Base-by-base conservation (phyloP, 2,797 vertebrate species). In the Falco biarmicus region DNA sequence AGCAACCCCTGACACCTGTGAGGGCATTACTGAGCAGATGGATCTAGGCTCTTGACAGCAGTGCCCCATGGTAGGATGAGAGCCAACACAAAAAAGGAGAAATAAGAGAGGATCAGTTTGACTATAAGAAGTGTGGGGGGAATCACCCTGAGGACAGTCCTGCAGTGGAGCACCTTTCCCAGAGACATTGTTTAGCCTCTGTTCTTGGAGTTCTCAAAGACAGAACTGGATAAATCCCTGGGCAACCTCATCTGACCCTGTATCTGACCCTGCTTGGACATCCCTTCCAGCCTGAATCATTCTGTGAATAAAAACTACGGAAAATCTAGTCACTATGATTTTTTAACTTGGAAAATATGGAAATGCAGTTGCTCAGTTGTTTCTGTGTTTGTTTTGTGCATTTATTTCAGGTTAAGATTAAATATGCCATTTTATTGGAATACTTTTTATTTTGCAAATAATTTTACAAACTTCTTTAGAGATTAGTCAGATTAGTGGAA, bases 1-100 rank as follows among this genome's bases (percentile, higher is more conserved):
- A 73, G 22, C 20, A 26, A 4, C 7, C 20, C 21, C 34, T 0
- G 0, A 13, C 6, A 50, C 25, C 15, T n/a, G 6, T 48, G 31
- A 81, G 51, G 37, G 37, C 11, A 19, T 81, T 59, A 59, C 43
- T 51, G 51, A 81, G 37, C 39, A 39, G 32, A 21, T 15, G 39
- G 32, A 87, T 15, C 31, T 77, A 28, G 15, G 56, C 12, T 48
- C 20, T 74, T 61, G 28, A 24, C 17, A n/a, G 37, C 32, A 54
- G 43, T 43, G 43, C 43, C 43, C 16, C 14, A 16, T 43, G 43
- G 39, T 37, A 64, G 21, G 31, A 37, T 10, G 22, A 53, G 37
- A 54, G 21, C n/a, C 17, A 47, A 22, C 17, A 28, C 21, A 16
- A 2, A 0, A 34, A 7, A 45, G 3, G 24, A 57, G 31, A 61